Conservation (phyloP, 37 sponge, comb jelly and placozoan species). For the Bolinopsis microptera region DNA sequence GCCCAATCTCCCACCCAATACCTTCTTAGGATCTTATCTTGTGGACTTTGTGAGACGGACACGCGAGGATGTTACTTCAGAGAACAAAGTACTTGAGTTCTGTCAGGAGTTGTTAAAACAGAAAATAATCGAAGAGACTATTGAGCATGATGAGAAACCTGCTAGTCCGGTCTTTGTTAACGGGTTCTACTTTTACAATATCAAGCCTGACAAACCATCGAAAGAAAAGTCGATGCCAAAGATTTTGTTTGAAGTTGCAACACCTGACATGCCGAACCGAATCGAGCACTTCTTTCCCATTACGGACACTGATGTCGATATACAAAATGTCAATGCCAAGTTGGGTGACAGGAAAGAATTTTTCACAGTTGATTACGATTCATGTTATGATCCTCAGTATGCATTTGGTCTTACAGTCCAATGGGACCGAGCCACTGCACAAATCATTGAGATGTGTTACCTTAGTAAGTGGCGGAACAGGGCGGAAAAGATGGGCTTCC, state of each 20-base stretch:
- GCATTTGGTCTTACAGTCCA: constrained; percentile 40
- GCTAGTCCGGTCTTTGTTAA: neutral
- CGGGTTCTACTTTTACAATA: constrained; percentile 53
- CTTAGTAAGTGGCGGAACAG: constrained; percentile 13
- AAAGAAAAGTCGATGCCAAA: neutral
- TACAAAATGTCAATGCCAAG: neutral
- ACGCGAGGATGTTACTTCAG: neutral
- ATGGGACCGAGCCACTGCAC: constrained; percentile 59
- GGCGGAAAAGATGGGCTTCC: constrained; percentile 32
- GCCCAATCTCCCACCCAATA: constrained; percentile 15
- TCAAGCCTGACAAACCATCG: neutral
- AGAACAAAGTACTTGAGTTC: neutral
- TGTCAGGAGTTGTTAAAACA: constrained; percentile 33
- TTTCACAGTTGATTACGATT: constrained; percentile 18
- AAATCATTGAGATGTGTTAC: constrained; percentile 15
- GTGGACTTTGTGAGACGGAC: constrained; percentile 3
- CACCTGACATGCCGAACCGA: constrained; percentile 2
- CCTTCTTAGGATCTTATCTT: neutral
- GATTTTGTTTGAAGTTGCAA: constrained; percentile 26
- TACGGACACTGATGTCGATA: neutral
- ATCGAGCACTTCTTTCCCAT: constrained; percentile 27
- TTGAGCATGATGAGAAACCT: neutral
- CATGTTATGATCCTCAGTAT: constrained; percentile 36
- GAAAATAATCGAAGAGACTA: constrained; percentile 7
- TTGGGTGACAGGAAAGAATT: neutral